Base-by-base conservation (phyloP, 2,888 invertebrate species). In the Atherix ibis region DNA sequence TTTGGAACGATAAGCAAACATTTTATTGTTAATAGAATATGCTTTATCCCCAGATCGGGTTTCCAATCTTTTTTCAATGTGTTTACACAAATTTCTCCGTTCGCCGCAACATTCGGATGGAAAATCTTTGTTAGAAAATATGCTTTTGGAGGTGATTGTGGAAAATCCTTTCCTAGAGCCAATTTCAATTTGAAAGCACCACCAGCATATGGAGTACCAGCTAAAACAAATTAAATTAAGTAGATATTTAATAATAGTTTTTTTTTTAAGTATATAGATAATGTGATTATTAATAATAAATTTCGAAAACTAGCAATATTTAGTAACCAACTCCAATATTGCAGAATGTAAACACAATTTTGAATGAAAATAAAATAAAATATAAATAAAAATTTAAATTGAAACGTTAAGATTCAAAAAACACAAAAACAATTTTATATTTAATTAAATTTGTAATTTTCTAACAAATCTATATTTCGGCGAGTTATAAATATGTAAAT, bases 51-150 rank as follows among this genome's bases (percentile, higher is more conserved):
- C 56, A 91, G 75, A 67, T 91, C 88, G 41, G 89, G 77, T 57
- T 87, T 87, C 94, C 94, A 94, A 68, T 92, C 94, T 64, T 84
- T 89, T 63, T 88, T 87, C 41, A 95, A 68, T 40, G 94, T 92
- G 64, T 92, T 89, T 5, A 94, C 94, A 65, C 94, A 95, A 53
- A 95, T 94, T 64, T 92, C 92, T 40, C 94, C 94, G 65, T 80
- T 85, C 40, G 73, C 66, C 31, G 92, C 81, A 47, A 95, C 92
- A 68, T 95, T 95, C 17, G 94, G 94, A 64, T 95, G 94, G 66
- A 95, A 95, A 55, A 95, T 88, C 69, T 85, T 88, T 35, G 94
- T 95, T 40, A 89, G 67, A 63, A 95, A 95, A 65, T 68, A 79
- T 36, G 84, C 92, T 64, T 91, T 91, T 30, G 94, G 94, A 45